Conservation (phyloP, 2,888 invertebrate genomes). For the Thysanoteuthis rhombus region DNA sequence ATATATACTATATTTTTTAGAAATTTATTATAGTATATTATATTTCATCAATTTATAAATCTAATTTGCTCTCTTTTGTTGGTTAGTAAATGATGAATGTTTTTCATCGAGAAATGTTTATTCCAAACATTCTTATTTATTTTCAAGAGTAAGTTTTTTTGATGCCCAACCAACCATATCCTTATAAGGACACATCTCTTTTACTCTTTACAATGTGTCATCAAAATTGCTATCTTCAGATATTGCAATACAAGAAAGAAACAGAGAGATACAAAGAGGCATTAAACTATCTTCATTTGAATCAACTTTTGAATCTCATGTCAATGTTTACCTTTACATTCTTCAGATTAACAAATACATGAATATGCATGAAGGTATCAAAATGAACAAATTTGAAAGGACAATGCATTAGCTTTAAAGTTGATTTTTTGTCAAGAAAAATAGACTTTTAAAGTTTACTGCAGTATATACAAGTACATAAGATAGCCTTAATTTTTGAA, state of each 20-base stretch:
- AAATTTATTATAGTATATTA: not conserved
- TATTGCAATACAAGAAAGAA: not conserved
- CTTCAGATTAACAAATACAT: not conserved
- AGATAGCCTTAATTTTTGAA: too few species aligned
- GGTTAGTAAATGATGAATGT: too few species aligned
- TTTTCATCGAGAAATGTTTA: not conserved
- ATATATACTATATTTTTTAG: not conserved
- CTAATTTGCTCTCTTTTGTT: not conserved
- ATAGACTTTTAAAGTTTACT: not conserved
- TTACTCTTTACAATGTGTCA: not conserved
- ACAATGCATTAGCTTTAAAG: not conserved
- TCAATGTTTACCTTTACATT: not conserved
- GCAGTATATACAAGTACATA: not conserved
- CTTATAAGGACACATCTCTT: not conserved
- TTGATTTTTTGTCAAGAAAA: not conserved
- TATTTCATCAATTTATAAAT: too few species aligned
- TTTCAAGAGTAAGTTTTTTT: not conserved
- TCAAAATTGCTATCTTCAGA: not conserved
- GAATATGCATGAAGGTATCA: not conserved
- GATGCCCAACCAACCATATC: not conserved
- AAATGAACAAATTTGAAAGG: not conserved
- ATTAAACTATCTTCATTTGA: not conserved
- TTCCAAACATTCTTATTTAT: not conserved
- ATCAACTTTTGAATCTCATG: not conserved
- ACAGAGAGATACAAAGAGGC: not conserved